Conservation (phyloP, 1,140 invertebrate species). For the Drosophila varians region DNA sequence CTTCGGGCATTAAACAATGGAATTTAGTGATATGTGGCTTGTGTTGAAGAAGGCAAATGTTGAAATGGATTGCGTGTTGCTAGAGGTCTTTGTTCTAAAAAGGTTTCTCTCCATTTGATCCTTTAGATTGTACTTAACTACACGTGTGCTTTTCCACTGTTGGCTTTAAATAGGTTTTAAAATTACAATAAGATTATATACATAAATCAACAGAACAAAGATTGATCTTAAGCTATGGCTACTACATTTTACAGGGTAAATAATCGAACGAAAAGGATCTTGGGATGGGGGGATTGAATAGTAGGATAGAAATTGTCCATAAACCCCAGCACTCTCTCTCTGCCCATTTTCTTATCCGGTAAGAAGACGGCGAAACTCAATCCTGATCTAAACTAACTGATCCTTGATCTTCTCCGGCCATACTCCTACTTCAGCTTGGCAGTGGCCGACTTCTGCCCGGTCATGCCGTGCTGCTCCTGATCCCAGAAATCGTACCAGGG, state of each 20-base stretch:
- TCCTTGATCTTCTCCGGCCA: not conserved
- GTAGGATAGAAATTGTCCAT: not conserved
- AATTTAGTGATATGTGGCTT: constrained; percentile 18
- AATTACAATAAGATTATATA: constrained; percentile 33
- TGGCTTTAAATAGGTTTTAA: constrained; percentile 15
- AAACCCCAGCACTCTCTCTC: constrained; percentile 35
- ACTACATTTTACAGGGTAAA: constrained; percentile 22
- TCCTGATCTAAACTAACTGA: constrained; percentile 35
- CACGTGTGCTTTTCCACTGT: not conserved
- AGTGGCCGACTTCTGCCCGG: constrained; percentile 51
- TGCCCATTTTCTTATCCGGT: constrained; percentile 68
- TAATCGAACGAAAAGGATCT: constrained; percentile 1
- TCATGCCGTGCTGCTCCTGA: constrained; percentile 72
- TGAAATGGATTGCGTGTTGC: constrained; percentile 4
- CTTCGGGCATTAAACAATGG: constrained; percentile 1
- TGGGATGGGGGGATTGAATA: constrained; percentile 6
- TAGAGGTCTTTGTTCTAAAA: constrained; percentile 14
- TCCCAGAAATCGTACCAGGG: constrained; percentile 95
- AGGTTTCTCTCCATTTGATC: constrained; percentile 1
- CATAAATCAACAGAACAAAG: constrained; percentile 33
- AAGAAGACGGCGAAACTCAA: constrained; percentile 82
- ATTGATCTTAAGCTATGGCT: constrained; percentile 19
- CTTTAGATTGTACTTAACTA: not conserved
- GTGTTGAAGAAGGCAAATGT: not conserved
- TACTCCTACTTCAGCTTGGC: constrained; percentile 75